Conservation (phyloP, 2,797 vertebrate species). For the Octomys mimax region DNA sequence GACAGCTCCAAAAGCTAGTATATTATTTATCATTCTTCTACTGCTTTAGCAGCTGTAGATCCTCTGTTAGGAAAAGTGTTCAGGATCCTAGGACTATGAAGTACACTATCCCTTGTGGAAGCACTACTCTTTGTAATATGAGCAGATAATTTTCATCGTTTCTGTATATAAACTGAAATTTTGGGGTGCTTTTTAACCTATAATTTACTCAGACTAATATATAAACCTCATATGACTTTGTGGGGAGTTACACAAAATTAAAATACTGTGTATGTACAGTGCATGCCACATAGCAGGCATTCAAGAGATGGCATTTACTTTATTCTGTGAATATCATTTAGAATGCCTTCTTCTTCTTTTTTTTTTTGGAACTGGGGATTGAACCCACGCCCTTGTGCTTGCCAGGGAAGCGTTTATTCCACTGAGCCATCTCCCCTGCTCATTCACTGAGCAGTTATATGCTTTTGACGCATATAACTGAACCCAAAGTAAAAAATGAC, state of each 20-base stretch:
- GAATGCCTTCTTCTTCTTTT: not conserved
- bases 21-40: constrained; percentile 9
- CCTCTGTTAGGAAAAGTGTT: constrained; percentile 26
- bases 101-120: not conserved
- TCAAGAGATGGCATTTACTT: not conserved
- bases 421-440: no score
- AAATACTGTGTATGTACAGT: not conserved
- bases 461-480: not conserved
- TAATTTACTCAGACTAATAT: not conserved
- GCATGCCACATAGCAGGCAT: not conserved
- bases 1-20: constrained; percentile 33
- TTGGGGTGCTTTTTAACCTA: constrained; percentile 7
- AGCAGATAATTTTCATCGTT: constrained; percentile 44
- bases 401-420: no score
- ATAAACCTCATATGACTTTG: constrained; percentile 17
- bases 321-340: constrained; percentile 44
- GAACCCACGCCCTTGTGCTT: no score
- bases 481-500: constrained; percentile 30
- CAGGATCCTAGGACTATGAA: not conserved
- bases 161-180: constrained; percentile 36
- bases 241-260: constrained; percentile 6
- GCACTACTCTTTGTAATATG: not conserved
- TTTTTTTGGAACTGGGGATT: no score
- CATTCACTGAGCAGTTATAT: no score
- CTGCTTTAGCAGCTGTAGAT: constrained; percentile 6